These are phyloP conservation scores for Danaus melanippus DNA, from an alignment of 1,140 invertebrate species.

Conservation along the genomic window DNA sequence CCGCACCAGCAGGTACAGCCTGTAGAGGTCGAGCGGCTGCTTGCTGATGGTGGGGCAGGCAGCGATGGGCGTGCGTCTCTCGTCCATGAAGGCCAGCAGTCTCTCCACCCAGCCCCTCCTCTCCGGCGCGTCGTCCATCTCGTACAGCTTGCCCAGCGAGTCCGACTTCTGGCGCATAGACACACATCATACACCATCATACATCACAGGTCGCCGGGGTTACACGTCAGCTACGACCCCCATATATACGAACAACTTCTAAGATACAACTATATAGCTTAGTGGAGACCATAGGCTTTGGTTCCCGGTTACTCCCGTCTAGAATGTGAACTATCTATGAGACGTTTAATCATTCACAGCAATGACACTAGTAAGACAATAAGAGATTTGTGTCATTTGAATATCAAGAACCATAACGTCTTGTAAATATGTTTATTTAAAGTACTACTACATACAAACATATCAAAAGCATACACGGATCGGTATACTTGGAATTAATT, in stretches of 20 bases:
- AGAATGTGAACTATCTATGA: no score
- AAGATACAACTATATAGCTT: no score
- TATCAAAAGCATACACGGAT: no score
- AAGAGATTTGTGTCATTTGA: no score
- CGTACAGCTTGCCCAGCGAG: constrained; percentile 93
- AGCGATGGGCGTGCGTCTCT: constrained; percentile 91
- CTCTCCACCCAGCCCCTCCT: constrained; percentile 92
- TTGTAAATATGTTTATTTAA: background rate
- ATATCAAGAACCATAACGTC: background rate
- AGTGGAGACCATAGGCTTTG: no score
- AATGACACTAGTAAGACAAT: no score
- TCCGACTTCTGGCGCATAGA: constrained; percentile 83
- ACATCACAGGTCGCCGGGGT: background rate
- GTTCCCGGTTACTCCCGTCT: no score
- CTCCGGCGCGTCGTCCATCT: constrained; percentile 97
- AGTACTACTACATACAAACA: no score
- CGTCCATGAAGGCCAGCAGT: constrained; percentile 94
- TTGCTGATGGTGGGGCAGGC: constrained; percentile 98
- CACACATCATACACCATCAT: constrained; percentile 36
- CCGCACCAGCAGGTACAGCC: constrained; percentile 94
- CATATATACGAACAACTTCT: no score
- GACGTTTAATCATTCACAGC: no score
- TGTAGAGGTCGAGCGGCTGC: constrained; percentile 97
- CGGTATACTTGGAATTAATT: no score
- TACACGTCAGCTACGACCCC: no score